Conservation (phyloP, 2,888 invertebrate genomes). For the Clivina fossor region DNA sequence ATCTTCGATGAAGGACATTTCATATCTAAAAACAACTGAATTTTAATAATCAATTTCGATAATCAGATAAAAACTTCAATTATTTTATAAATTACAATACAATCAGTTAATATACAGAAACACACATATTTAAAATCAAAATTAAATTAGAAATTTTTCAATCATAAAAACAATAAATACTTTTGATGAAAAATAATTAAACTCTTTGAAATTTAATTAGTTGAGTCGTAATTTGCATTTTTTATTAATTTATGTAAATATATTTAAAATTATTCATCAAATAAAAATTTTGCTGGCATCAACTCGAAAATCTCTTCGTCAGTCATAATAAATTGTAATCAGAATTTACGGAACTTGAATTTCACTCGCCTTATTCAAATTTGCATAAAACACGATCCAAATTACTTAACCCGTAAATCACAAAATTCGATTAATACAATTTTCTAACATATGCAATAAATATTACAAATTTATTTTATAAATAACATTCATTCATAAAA, state of each 20-base stretch:
- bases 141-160: no score
- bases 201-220: conserved; percentile 19
- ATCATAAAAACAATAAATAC: no score
- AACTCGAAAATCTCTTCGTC: conserved; percentile 13
- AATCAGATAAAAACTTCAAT: neutral
- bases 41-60: neutral
- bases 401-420: neutral
- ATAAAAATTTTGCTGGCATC: conserved; percentile 12
- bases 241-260: conserved; percentile 22
- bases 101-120: neutral
- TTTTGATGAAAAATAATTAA: conserved; percentile 14
- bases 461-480: no score
- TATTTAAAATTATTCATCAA: conserved; percentile 21
- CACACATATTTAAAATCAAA: neutral
- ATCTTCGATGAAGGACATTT: conserved; percentile 7
- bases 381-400: conserved; percentile 18
- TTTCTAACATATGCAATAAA: no score
- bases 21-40: neutral
- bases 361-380: conserved; percentile 1
- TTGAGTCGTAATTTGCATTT: conserved; percentile 18
- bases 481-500: no score
- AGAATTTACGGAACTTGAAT: conserved; percentile 20
- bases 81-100: neutral
- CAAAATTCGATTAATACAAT: neutral
- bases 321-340: conserved; percentile 18